phyloP scores from a whole-genome alignment of 2,113 vertebrate genomes.

The Stigmatopora argus region DNA sequence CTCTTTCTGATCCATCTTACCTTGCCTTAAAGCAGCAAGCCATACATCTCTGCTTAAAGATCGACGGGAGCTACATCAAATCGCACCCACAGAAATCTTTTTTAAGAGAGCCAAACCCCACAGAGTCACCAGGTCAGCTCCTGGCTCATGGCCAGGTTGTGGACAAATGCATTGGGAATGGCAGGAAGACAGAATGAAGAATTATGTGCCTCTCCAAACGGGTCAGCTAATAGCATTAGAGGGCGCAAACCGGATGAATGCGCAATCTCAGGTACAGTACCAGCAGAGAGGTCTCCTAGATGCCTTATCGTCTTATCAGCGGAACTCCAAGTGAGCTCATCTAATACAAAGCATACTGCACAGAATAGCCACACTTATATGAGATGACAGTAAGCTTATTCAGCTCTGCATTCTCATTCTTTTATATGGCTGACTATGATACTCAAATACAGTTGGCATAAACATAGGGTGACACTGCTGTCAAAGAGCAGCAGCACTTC shows the following conservation, averaged over 20 bases:
- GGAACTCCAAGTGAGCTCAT: constrained; percentile 40
- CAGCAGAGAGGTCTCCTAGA: constrained; percentile 43
- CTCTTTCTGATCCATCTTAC: constrained; percentile 48
- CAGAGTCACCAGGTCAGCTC: constrained; percentile 45
- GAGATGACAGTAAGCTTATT: constrained; percentile 41
- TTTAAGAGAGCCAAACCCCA: constrained; percentile 48
- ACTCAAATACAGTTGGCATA: constrained; percentile 8
- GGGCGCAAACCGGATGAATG: constrained; percentile 58
- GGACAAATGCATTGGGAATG: constrained; percentile 61
- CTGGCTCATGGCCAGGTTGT: constrained; percentile 52
- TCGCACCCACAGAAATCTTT: constrained; percentile 58
- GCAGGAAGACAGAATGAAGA: constrained; percentile 60
- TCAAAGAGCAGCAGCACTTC: not conserved
- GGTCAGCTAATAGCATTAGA: constrained; percentile 62
- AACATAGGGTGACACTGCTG: not conserved
- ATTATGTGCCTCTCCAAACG: constrained; percentile 48
- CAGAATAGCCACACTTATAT: constrained; percentile 38
- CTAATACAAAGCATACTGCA: constrained; percentile 36
- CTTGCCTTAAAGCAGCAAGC: constrained; percentile 43
- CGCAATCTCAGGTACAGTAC: constrained; percentile 62
- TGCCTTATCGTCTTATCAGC: constrained; percentile 55
- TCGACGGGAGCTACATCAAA: constrained; percentile 60
- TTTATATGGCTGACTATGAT: constrained; percentile 27
- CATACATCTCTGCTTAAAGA: constrained; percentile 60
- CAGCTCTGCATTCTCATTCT: constrained; percentile 15